Evolutionary conservation across 1,140 invertebrate species (phyloP), one percentile per base, ranked within the genome.

Genomic region (Pomacea maculata): DNA sequence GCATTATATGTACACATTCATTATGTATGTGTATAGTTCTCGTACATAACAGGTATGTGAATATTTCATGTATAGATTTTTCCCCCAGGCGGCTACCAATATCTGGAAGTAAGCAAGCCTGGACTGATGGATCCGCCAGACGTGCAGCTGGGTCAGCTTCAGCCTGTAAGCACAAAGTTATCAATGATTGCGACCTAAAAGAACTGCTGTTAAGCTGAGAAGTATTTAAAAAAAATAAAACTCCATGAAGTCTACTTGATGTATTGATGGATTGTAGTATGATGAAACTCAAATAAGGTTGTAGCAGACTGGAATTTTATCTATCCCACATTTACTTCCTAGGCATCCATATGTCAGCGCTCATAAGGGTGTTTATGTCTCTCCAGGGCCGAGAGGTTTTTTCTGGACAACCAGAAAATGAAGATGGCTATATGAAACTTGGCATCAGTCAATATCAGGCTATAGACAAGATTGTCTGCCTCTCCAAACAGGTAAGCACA

Each of bases 381-480:
- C 83, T 82, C 63, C 81, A 91, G 90, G 90, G 89, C 45, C 82
- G 85, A n/a, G 90, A 88, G 57, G 78, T 90, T 12, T 79, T 86
- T 10, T 91, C 91, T 29, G 90, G 91, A 17, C 84, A 77, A 10
- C 80, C 85, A 9, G 86, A 82, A 25, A 84, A 84, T 21, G 85
- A 87, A 17, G 61, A 86, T 8, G 82, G 78, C 63, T 92, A 89
- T 80, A 91, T 92, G 85, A 83, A 88, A 52, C 86, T 92, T 21
- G 89, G 90, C 76, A 80, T 91, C 57, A 91, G 90, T 81, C 86
- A 88, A 76, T 91, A 90, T 82, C 89, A 88, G 34, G 85, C 83
- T 52, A 82, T 92, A 67, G 89, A 91, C 77, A 90, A 87, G 19
- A 88, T 92, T 74, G 91, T 90, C n/a, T 91, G 90, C 83, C 83